A percentile compares a stretch with the other conserved stretches of the same genome.
phyloP scores from a whole-genome alignment of 2,113 vertebrate species.

The Psephotus haematonotus region DNA sequence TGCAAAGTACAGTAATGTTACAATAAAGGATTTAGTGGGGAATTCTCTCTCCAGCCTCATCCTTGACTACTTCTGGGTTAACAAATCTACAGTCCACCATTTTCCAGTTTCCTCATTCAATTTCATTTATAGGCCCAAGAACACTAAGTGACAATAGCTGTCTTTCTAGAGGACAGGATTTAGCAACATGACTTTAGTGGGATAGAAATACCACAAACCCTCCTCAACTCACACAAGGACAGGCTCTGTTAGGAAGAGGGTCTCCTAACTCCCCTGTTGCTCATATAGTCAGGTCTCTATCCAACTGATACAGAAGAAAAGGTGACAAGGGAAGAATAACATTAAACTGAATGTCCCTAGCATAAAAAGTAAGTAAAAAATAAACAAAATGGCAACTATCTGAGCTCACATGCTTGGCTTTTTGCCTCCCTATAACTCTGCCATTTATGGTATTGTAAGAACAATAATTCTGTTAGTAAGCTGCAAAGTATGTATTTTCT shows the following conservation, averaged over 20 bases:
- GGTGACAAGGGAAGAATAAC: not conserved
- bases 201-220: not conserved
- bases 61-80: not conserved
- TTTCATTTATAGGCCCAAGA: not conserved
- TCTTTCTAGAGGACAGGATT: not conserved
- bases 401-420: not conserved
- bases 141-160: not conserved
- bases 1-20: not conserved
- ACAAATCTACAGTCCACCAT: not conserved
- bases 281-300: not conserved
- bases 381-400: not conserved
- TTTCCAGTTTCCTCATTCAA: not conserved
- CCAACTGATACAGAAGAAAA: not conserved
- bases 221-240: not conserved
- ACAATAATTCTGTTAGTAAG: not conserved
- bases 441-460: not conserved
- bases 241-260: not conserved
- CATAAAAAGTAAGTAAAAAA: not conserved
- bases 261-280: not conserved
- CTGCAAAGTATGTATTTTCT: not conserved
- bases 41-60: not conserved
- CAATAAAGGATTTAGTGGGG: not conserved
- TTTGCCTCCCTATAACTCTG: not conserved
- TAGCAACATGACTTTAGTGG: not conserved
- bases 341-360: not conserved